Evolutionary conservation across 2,888 invertebrate species (phyloP), one percentile per base, ranked within the genome.

Genomic region (Erebia palarica): DNA sequence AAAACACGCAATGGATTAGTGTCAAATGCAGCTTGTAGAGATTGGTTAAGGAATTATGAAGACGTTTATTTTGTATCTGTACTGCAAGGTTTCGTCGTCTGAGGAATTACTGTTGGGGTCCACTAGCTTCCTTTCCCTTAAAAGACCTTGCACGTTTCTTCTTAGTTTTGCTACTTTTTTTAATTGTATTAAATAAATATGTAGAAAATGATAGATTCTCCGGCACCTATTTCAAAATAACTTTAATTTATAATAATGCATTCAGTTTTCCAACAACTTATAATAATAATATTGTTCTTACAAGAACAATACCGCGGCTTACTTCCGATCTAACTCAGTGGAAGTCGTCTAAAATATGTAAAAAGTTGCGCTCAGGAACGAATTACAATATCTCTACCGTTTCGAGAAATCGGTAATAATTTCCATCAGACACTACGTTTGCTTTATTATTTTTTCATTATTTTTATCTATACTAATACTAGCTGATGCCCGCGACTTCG

Each of bases 261-360:
- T 3, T 16, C 42, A 60, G 60, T 60, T 60, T 27, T 7, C 14
- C 16, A 53, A 18, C 5, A 51, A 51, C 53, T 53, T 49, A 49
- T 7, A 63, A 49, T 13, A 61, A 63, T 13, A 13, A 5, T 13
- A 27, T 63, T 18, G 3, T 63, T 49, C n/a, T 49, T 21, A 49
- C 14, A 16, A 49, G 53, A 53, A 53, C 53, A 65, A 42, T 27
- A 8, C 11, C 65, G 3, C 18, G 16, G 8, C 44, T 9, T 42
- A 57, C 65, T 57, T 44, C 18, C 18, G 65, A 60, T 60, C 16
- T 60, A 55, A 57, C 21, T 42, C 44, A 57, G 55, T 65, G 53
- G 53, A 44, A 44, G 18, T 42, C 44, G 44, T 60, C 65, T 65
- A 57, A 57, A 65, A 65, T 65, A 57, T 65, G 65, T 57, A 65